Base-by-base conservation (phyloP, 2,797 vertebrate genomes). In the Antrozous pallidus region DNA sequence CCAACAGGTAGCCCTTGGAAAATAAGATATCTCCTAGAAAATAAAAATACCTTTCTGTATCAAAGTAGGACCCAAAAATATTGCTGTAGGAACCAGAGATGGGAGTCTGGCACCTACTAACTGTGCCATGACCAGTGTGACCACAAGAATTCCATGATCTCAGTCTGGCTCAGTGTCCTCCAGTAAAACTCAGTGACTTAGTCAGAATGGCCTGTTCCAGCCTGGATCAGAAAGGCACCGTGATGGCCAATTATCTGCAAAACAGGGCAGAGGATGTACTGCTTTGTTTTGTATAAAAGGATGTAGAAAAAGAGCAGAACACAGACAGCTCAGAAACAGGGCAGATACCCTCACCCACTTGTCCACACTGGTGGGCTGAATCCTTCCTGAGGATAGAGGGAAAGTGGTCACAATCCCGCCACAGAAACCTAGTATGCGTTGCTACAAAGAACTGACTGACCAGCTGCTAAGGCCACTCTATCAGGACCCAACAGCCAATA, bases 1-100 rank as follows among this genome's bases (percentile, higher is more conserved):
- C 90, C 54, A 92, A 94, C 73, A 94, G 38, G 67, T 24, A 63
- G 42, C 58, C 82, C 75, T 65, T 51, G 65, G 82, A 96, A 95
- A 91, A 86, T 54, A 92, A 89, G 49, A n/a, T 73, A 24, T n/a
- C 56, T 36, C 33, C 77, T 90, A 36, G 67, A 47, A 93, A 79
- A 22, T 12, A 75, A 42, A 87, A 79, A 73, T 47, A 56, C 20
- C 69, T 88, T 79, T 90, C 56, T 77, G 0, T 69, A 70, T 79
- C 69, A 89, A 8, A 65, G 24, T 26, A 81, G 31, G 81, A 78
- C 61, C 61, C 74, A 69, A 91, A 94, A 84, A 70, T 54, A 45
- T 22, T 88, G 61, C 67, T 78, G 20, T 22, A 63, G 49, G 54
- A 94, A 86, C 51, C 36, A 73, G 56, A 73, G 36, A 38, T 67